Evolutionary conservation across 2,797 vertebrate genomes (phyloP).

Genomic region (Sciurus carolinensis): DNA sequence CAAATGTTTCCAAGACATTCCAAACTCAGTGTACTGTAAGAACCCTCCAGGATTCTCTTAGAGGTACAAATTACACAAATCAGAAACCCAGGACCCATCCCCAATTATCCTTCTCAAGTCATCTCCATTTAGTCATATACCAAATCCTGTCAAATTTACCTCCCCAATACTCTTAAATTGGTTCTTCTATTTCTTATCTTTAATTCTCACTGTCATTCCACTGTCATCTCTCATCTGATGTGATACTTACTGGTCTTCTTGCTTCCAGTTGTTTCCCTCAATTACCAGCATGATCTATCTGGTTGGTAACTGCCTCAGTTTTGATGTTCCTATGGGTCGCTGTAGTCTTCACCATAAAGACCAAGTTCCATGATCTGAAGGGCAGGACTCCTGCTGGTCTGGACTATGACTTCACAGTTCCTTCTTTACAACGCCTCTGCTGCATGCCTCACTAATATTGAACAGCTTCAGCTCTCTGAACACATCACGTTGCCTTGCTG

Average conservation of each 20-base stretch:
- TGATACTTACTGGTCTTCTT: neutral
- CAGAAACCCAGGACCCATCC: neutral
- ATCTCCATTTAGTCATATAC: neutral
- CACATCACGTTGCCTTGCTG: neutral
- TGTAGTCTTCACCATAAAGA: neutral
- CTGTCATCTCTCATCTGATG: neutral
- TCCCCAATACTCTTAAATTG: neutral
- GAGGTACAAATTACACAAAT: neutral
- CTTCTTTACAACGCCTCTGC: neutral
- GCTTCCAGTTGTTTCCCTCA: neutral
- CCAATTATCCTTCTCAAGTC: neutral
- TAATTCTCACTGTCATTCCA: neutral
- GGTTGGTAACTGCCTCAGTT: neutral
- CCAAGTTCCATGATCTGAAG: neutral
- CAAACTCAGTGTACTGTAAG: neutral
- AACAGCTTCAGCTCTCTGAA: neutral
- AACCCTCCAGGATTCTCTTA: neutral
- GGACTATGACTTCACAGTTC: neutral
- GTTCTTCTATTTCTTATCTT: neutral
- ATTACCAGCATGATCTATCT: neutral
- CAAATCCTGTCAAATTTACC: neutral
- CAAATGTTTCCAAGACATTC: neutral
- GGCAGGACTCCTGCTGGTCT: neutral
- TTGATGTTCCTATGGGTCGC: neutral
- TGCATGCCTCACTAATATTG: neutral